Evolutionary conservation across 1,140 invertebrate genomes (phyloP), one percentile per base, ranked within the genome.

Genomic region (Triops longicaudatus): DNA sequence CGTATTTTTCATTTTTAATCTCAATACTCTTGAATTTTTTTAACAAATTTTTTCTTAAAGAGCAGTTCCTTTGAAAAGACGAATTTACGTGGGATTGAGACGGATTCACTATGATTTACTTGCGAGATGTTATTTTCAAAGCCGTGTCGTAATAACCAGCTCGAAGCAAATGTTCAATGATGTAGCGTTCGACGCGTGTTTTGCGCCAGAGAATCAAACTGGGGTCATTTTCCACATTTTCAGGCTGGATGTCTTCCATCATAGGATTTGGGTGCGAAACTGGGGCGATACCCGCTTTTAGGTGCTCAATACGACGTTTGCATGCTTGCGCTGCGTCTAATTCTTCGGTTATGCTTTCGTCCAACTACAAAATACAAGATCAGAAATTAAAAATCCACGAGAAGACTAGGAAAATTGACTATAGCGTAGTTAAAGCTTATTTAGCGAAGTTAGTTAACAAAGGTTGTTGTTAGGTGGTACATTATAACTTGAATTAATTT

Each of bases 141-240:
- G 97, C 97, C 1, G 95, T 93, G 82, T 94, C 92, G 82, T 99
- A 99, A 84, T 96, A 98, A 0, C 97, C 97, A 83, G 93, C 92
- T 77, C 96, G 87, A n/a, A 98, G 87, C 81, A 97, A 94, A 85
- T 98, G 97, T 84, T 99, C 97, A 17, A 98, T 94, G 12, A 99
- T 86, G 91, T 98, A 94, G 75, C 97, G 88, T 85, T 98, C 96
- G 26, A 98, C 83, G 74, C 97, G 89, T 74, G 93, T 92, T 78
- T 92, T 89, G 78, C 92, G 89, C 95, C 95, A 98, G 72, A 82
- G 80, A 11, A 82, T 81, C 37, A 81, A 79, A 14, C 78, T 80
- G 91, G 90, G 83, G 90, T 92, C 72, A 90, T 84, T 9, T 88
- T 85, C 31, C 28, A 22, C n/a, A 22, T 0, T 10, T 88, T 63